These are phyloP conservation scores for Rutpela maculata DNA, from an alignment of 2,888 invertebrate species.

Conservation along the genomic window DNA sequence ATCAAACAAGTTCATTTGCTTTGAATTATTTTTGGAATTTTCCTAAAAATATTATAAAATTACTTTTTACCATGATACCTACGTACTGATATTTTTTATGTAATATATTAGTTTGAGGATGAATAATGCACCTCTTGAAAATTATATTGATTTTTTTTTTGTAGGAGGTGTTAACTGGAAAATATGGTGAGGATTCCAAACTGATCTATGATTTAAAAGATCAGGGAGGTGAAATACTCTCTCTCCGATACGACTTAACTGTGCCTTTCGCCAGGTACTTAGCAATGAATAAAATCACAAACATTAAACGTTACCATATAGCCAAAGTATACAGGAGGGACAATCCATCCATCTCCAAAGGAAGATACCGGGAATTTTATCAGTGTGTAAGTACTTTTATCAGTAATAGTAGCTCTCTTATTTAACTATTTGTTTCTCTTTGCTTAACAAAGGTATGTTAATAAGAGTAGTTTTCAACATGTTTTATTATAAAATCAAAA, in stretches of 20 bases:
- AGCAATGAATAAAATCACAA: conserved; percentile 97
- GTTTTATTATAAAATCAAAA: too few species aligned
- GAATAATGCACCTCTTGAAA: too few species aligned
- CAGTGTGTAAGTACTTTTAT: conserved; percentile 90
- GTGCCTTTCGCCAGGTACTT: conserved; percentile 98
- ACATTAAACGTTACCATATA: conserved; percentile 97
- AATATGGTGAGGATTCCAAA: conserved; percentile 99
- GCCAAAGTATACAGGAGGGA: conserved; percentile 99
- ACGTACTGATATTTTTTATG: too few species aligned
- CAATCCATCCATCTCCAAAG: conserved; percentile 97
- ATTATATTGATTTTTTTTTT: conserved; percentile 67
- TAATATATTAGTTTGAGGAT: too few species aligned
- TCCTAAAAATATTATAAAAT: too few species aligned
- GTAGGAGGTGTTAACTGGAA: conserved; percentile 98
- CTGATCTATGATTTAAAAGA: conserved; percentile 98
- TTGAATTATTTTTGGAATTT: too few species aligned
- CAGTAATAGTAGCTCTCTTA: conserved; percentile 53
- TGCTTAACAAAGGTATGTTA: too few species aligned
- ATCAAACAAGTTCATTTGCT: too few species aligned
- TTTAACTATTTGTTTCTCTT: too few species aligned
- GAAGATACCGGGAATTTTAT: conserved; percentile 98
- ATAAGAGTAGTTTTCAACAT: too few species aligned
- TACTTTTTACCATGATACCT: too few species aligned
- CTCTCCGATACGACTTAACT: conserved; percentile 97
- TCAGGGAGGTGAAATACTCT: conserved; percentile 98